Conservation (phyloP, 2,797 vertebrate species). For the Catostomus latipinnis region DNA sequence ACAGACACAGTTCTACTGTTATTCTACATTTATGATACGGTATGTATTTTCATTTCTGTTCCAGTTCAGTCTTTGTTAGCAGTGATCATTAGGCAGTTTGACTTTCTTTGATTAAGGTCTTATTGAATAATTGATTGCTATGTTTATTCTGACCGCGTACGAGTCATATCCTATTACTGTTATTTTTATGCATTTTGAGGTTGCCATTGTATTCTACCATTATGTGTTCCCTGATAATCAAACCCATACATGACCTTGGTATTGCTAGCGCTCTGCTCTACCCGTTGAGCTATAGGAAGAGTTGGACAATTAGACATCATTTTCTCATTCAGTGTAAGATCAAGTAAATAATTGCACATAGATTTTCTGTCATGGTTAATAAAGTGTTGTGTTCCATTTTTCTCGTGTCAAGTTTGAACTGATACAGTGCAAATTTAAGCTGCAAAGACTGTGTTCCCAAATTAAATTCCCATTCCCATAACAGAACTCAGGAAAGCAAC, state of each 20-base stretch:
- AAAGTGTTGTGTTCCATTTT: constrained; percentile 32
- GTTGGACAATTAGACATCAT: no score
- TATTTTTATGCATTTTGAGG: no score
- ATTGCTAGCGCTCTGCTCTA: no score
- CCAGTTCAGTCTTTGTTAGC: no score
- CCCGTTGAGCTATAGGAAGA: no score
- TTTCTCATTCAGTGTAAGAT: background rate
- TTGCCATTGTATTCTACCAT: no score
- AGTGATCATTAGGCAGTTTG: background rate
- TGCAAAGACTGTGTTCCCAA: constrained; percentile 28
- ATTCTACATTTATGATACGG: background rate
- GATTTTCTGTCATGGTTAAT: constrained; percentile 42
- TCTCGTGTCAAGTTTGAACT: constrained; percentile 24
- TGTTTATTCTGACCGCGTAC: no score
- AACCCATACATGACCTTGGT: no score
- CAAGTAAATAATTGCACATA: constrained; percentile 21
- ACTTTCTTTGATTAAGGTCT: background rate
- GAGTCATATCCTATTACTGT: no score
- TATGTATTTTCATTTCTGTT: background rate
- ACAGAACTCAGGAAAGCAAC: constrained; percentile 15
- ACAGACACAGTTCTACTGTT: background rate
- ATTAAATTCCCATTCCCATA: constrained; percentile 38
- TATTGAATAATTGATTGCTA: background rate
- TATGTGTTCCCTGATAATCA: no score
- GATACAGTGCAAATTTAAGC: constrained; percentile 29